Conservation (phyloP, 2,888 invertebrate genomes). For the Leptopilina syphax region DNA sequence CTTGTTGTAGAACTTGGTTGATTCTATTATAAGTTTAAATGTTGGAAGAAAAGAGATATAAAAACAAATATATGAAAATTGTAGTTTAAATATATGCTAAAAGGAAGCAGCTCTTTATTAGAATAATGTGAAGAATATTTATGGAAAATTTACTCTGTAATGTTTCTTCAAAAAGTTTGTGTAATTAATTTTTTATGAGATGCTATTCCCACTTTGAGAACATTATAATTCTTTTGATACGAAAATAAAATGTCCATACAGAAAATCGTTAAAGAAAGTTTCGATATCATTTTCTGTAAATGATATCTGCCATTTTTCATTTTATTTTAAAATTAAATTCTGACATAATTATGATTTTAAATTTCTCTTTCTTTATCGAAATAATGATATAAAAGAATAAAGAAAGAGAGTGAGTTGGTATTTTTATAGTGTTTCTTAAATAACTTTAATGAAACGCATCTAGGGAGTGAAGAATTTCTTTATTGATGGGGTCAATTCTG, state of each 20-base stretch:
- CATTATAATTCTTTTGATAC: not conserved
- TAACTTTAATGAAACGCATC: not conserved
- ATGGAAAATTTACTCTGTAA: not conserved
- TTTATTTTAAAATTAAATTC: not conserved
- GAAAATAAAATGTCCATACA: not conserved
- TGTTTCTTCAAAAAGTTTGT: not conserved
- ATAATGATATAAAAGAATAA: not conserved
- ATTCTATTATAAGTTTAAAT: too few species aligned
- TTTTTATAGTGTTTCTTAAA: not conserved
- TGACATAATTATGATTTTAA: too few species aligned
- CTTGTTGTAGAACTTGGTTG: too few species aligned
- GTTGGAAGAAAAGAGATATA: too few species aligned
- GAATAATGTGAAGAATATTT: not conserved
- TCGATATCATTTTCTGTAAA: not conserved
- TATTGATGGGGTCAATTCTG: not conserved
- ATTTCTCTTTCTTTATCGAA: not conserved
- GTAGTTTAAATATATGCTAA: too few species aligned
- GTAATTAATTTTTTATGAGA: constrained; percentile 9
- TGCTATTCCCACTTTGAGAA: not conserved
- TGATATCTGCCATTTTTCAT: not conserved
- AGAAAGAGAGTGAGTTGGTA: not conserved
- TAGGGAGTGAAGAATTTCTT: not conserved
- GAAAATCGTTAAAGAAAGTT: not conserved
- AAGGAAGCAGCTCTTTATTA: too few species aligned
- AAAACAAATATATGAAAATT: too few species aligned